phyloP scores from a whole-genome alignment of 2,797 vertebrate genomes.

The Notamacropus eugenii region DNA sequence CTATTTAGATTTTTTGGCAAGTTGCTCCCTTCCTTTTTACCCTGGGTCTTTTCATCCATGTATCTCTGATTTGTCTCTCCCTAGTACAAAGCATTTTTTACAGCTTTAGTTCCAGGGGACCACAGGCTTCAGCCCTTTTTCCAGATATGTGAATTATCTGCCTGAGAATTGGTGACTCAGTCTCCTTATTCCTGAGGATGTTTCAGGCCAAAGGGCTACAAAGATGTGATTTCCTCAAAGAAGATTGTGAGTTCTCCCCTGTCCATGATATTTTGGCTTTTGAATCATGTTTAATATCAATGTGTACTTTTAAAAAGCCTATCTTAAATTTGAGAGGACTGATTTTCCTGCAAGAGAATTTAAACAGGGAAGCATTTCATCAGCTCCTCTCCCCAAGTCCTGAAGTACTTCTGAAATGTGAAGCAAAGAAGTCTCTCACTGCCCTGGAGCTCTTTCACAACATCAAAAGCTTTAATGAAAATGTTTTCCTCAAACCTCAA shows the following conservation, averaged over 20 bases:
- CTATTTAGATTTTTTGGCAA: background rate
- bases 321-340: slow-evolving; percentile 77
- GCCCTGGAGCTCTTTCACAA: slow-evolving; percentile 81
- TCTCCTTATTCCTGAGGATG: background rate
- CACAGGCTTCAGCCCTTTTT: background rate
- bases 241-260: slow-evolving; percentile 14
- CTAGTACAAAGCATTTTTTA: background rate
- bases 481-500: slow-evolving; percentile 82
- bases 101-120: background rate
- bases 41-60: background rate
- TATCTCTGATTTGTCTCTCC: slow-evolving; percentile 41
- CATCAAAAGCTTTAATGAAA: slow-evolving; percentile 84
- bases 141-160: background rate
- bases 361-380: slow-evolving; percentile 79
- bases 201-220: slow-evolving; percentile 46
- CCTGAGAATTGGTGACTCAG: slow-evolving; percentile 62
- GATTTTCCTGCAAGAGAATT: slow-evolving; percentile 78
- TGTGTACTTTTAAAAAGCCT: slow-evolving; percentile 76
- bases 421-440: slow-evolving; percentile 78
- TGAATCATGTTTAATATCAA: slow-evolving; percentile 66
- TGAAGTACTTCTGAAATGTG: slow-evolving; percentile 79
- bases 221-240: slow-evolving; percentile 33
- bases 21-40: background rate
- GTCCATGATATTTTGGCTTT: slow-evolving; percentile 44
- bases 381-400: slow-evolving; percentile 77